These are phyloP conservation scores for Lasioglossum pauxillum DNA, from an alignment of 2,888 invertebrate species.

Conservation along the genomic window DNA sequence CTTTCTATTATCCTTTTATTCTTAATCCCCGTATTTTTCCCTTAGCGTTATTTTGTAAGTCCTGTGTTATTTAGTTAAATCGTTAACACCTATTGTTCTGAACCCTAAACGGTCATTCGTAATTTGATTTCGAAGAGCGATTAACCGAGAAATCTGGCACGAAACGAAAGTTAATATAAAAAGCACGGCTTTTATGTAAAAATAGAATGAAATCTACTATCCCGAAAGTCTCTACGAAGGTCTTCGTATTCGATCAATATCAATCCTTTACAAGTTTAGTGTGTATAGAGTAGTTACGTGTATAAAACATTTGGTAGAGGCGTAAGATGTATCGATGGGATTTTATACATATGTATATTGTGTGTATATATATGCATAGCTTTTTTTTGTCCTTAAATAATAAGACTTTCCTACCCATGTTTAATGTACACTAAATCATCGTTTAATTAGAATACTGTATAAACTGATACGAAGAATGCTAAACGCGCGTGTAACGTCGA, in stretches of 20 bases:
- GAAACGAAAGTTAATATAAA: constrained; percentile 56
- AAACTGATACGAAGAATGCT: constrained; percentile 24
- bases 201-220: constrained; percentile 62
- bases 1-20: not conserved
- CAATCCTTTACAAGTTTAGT: constrained; percentile 49
- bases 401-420: not conserved
- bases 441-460: constrained; percentile 49
- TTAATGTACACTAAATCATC: constrained; percentile 28
- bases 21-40: not conserved
- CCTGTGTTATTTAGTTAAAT: constrained; percentile 36
- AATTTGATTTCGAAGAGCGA: constrained; percentile 24
- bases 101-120: constrained; percentile 25
- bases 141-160: constrained; percentile 17
- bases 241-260: constrained; percentile 25
- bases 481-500: constrained; percentile 21
- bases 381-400: constrained; percentile 31
- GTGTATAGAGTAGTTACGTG: constrained; percentile 27
- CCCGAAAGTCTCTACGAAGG: constrained; percentile 39
- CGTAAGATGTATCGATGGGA: constrained; percentile 28
- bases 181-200: constrained; percentile 62
- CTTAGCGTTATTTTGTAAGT: constrained; percentile 37
- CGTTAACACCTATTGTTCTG: constrained; percentile 40
- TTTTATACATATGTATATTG: constrained; percentile 28
- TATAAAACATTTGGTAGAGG: constrained; percentile 16
- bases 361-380: constrained; percentile 12